Percentiles rank a stretch among this genome's conserved stretches.
Evolutionary conservation across 2,888 invertebrate species (phyloP).

Genomic region (Hymenopus coronatus): DNA sequence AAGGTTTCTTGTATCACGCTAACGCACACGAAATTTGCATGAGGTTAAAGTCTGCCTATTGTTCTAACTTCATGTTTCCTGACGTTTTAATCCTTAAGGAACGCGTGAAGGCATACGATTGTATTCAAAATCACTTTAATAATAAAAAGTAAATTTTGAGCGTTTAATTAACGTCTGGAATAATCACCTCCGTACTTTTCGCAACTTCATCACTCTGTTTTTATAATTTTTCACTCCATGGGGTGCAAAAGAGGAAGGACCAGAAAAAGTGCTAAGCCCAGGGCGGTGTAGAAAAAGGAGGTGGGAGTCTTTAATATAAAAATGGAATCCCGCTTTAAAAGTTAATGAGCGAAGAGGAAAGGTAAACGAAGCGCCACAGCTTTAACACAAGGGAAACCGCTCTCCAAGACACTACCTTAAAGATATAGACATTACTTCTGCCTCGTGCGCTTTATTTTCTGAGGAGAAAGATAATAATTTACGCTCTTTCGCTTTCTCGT

Average conservation of each 20-base stretch:
- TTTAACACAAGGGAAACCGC: background rate
- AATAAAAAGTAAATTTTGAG: background rate
- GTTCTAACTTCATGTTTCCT: background rate
- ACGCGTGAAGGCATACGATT: background rate
- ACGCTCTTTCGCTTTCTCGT: background rate
- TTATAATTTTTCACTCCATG: background rate
- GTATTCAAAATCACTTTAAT: background rate
- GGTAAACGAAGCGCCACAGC: background rate
- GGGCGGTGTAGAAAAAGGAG: background rate
- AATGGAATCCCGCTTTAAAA: slow-evolving; percentile 10
- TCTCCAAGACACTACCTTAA: background rate
- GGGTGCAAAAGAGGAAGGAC: background rate
- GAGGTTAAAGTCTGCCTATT: background rate
- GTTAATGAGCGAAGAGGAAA: background rate
- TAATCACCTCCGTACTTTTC: background rate
- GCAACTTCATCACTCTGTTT: background rate
- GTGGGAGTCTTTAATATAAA: background rate
- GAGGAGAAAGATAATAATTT: background rate
- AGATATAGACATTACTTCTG: background rate
- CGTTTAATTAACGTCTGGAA: background rate
- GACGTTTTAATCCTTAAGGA: background rate
- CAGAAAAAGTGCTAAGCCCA: background rate
- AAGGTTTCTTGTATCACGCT: background rate
- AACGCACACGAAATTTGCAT: background rate
- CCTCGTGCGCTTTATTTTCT: background rate